These are phyloP conservation scores for Pteruthius melanotis DNA, from an alignment of 2,113 vertebrate species.

Conservation along the genomic window DNA sequence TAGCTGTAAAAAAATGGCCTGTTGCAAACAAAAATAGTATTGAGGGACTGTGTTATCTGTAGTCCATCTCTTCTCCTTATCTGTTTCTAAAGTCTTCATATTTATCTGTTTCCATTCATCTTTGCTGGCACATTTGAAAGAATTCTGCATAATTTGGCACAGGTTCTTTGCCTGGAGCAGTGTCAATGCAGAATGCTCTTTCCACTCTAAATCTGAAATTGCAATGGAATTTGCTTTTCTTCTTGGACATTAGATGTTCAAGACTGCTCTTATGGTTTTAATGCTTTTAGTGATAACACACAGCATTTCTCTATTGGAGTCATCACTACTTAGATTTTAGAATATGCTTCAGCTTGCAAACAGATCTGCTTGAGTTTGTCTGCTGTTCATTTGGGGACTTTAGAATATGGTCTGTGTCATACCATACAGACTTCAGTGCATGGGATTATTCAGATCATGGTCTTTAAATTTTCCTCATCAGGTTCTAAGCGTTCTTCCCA, in stretches of 20 bases:
- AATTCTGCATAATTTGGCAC: not conserved
- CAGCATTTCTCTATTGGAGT: not conserved
- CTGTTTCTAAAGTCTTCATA: not conserved
- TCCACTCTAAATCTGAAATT: not conserved
- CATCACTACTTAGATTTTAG: not conserved
- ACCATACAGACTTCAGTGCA: not conserved
- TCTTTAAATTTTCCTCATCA: constrained; percentile 51
- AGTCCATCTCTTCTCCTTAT: not conserved
- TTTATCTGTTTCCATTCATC: not conserved
- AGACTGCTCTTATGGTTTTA: not conserved
- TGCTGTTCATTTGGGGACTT: not conserved
- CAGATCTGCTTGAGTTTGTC: not conserved
- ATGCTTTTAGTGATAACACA: not conserved
- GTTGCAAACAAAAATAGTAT: not conserved
- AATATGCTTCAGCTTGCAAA: not conserved
- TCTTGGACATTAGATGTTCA: not conserved
- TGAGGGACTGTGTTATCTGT: not conserved
- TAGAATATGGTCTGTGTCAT: not conserved
- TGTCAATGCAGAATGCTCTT: not conserved
- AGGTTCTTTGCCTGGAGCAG: not conserved
- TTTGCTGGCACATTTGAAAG: not conserved
- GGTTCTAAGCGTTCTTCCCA: constrained; percentile 98
- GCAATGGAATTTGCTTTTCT: not conserved
- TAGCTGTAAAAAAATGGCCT: not conserved
- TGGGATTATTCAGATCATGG: not conserved